Percentiles rank a stretch among this genome's conserved stretches.
These are phyloP conservation scores for Gymnopithys bicolor DNA, from an alignment of 2,797 vertebrate genomes.

Conservation along the genomic window DNA sequence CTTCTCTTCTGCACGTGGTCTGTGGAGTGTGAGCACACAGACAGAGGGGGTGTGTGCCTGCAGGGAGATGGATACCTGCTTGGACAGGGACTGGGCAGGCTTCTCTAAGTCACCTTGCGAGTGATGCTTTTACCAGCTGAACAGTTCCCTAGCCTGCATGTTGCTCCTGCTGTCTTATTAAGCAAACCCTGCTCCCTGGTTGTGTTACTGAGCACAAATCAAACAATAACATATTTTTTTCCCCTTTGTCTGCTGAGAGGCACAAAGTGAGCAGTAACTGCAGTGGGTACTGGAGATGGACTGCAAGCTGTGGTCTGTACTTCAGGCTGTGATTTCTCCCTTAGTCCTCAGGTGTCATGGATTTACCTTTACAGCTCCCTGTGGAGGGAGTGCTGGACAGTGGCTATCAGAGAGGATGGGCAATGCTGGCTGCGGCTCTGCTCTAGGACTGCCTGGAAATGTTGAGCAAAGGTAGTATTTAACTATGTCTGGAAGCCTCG, in stretches of 20 bases:
- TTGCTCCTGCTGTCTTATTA: not conserved
- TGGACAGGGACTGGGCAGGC: not conserved
- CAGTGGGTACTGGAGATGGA: not conserved
- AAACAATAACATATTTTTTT: accelerated
- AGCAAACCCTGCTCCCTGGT: not conserved
- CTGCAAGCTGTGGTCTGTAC: not conserved
- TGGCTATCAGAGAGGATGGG: not conserved
- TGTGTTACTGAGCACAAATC: not conserved
- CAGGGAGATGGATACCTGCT: not conserved
- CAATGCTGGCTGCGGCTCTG: not conserved
- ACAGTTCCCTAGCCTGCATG: not conserved
- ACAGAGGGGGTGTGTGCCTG: not conserved
- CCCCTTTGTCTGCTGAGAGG: not conserved
- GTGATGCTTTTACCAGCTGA: accelerated
- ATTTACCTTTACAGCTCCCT: not conserved
- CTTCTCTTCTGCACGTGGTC: accelerated
- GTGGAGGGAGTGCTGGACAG: not conserved
- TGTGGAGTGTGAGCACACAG: accelerated
- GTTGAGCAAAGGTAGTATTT: constrained; percentile 11
- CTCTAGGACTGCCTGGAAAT: not conserved
- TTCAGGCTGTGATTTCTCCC: not conserved
- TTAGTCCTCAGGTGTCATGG: not conserved
- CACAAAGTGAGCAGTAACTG: not conserved
- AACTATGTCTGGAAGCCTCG: not conserved
- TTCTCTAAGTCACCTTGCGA: not conserved